Evolutionary conservation across 2,797 vertebrate species (phyloP), one percentile per base, ranked within the genome.

Genomic region (Myoxocephalus aenaeus): DNA sequence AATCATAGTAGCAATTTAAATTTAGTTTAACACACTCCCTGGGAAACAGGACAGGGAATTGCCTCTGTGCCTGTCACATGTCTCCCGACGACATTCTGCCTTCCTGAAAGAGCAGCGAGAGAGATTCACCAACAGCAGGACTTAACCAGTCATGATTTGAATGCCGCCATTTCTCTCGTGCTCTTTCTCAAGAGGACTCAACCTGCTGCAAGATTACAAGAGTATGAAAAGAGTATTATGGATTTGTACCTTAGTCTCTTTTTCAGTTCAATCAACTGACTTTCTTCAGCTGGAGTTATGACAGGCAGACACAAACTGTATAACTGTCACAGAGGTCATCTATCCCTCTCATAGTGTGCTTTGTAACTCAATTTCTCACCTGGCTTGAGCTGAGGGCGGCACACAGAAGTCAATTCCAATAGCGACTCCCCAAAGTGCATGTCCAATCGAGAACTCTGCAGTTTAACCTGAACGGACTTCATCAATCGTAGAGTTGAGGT

Each of bases 391-490:
- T 78, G 75, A 79, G 82, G 86, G 90, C 42, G 79, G 89, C 90
- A 92, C 85, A 70, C 80, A 73, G 53, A 84, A 92, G 91, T 92
- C 91, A 87, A 92, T 94, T 93, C 90, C 91, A 93, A 92, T 86
- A 92, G 84, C 62, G 73, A 69, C 85, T 83, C 88, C 74, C 85
- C 77, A 86, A 92, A 94, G 90, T 90, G 89, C 86, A 87, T 74
- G 87, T 92, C 92, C 87, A 93, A 89, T 92, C 64, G 51, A 92
- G 89, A 93, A 90, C 84, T 87, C 92, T 77, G 86, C 82, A 90
- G 92, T 93, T 94, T 93, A 93, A 93, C 89, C 79, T 89, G 90
- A 93, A 93, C 92, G 86, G 93, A 95, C 93, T 92, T 92, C 90
- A 93, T 95, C 91, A 94, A 95, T 93, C 75, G 90, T 77, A 71